Percentiles rank a stretch among this genome's conserved stretches.
Evolutionary conservation across 2,113 vertebrate genomes (phyloP).

Genomic region (Rynchops niger): DNA sequence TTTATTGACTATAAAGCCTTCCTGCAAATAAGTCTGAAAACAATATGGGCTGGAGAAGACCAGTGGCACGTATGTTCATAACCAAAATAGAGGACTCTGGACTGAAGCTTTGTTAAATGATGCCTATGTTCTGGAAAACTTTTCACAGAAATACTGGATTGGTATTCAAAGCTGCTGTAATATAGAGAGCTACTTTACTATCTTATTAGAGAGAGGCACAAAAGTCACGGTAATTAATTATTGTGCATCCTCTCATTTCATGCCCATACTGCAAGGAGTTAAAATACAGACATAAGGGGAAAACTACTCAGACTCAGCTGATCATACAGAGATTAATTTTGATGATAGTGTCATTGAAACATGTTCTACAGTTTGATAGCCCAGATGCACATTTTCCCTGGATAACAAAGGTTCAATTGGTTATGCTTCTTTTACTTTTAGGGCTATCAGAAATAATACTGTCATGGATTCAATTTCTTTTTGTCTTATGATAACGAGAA

Average conservation of each 20-base stretch:
- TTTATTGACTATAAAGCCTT: conserved; percentile 41
- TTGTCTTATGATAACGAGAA: neutral
- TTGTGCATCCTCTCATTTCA: neutral
- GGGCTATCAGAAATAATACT: neutral
- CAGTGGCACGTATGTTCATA: neutral
- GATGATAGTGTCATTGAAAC: neutral
- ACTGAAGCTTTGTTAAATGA: neutral
- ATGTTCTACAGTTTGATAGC: neutral
- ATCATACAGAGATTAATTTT: conserved; percentile 46
- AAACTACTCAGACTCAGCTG: neutral
- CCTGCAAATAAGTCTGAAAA: conserved; percentile 16
- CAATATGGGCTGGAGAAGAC: neutral
- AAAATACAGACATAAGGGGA: neutral
- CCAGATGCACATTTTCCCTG: conserved; percentile 16
- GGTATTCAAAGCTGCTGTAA: neutral
- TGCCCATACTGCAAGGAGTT: neutral
- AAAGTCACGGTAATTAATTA: neutral
- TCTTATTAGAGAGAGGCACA: neutral
- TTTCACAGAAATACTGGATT: neutral
- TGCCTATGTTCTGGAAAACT: neutral
- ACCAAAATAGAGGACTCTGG: neutral
- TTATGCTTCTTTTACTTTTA: conserved; percentile 16
- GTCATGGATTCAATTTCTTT: neutral
- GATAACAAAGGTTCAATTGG: neutral
- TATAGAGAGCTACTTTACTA: neutral